A percentile compares a stretch with the other conserved stretches of the same genome.
phyloP scores from a whole-genome alignment of 2,113 vertebrate species.

The Elaphurus davidianus region DNA sequence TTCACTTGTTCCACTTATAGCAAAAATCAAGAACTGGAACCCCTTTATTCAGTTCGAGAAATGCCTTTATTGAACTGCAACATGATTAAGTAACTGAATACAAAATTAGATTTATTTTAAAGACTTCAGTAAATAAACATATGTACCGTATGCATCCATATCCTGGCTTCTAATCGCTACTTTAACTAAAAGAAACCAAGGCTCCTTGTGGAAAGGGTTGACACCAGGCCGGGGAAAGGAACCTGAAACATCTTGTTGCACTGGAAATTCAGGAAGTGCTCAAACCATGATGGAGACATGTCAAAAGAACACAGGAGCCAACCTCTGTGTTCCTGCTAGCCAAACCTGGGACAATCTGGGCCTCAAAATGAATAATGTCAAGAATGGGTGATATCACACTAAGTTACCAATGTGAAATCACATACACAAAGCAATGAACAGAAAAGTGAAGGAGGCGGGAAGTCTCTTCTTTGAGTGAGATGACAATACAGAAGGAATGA shows the following conservation, averaged over 20 bases:
- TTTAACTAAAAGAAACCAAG: background rate
- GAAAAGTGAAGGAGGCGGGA: background rate
- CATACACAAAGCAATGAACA: background rate
- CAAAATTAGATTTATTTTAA: background rate
- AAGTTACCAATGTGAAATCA: background rate
- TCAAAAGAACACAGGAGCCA: background rate
- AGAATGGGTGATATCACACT: background rate
- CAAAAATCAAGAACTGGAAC: background rate
- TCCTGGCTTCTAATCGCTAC: background rate
- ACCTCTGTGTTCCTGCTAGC: too few species aligned
- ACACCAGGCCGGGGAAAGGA: background rate
- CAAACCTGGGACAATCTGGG: background rate
- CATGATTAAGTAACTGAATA: background rate
- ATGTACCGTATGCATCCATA: background rate
- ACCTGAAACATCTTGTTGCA: background rate
- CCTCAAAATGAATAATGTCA: background rate
- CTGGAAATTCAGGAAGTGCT: background rate
- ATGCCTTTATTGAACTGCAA: background rate
- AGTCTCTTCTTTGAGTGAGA: background rate
- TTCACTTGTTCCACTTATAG: background rate
- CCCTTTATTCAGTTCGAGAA: background rate
- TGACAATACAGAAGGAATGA: background rate
- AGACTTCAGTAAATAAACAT: conserved; percentile 13
- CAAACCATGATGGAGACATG: background rate
- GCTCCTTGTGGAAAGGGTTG: background rate